Evolutionary conservation across 2,113 vertebrate species (phyloP), one percentile per base, ranked within the genome.

Genomic region (Tringa solitaria): DNA sequence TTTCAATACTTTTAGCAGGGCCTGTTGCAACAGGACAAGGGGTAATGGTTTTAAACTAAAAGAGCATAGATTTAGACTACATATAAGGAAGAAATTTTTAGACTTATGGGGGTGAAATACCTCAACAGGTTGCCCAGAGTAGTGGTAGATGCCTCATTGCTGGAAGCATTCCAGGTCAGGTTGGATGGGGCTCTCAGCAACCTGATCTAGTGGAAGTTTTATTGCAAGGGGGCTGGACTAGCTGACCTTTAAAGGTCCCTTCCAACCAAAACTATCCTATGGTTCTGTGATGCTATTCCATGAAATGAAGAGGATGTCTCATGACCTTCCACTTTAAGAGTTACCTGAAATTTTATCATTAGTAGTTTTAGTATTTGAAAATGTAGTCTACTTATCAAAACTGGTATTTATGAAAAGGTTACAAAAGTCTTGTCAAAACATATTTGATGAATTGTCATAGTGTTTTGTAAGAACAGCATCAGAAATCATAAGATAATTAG

Each of bases 401-500:
- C 26, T n/a, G 45, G 28, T 56, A n/a, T 61, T 67, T 64, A 67
- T 43, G 15, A 37, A 84, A 78, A 87, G 83, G 63, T 94, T 95
- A 76, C 26, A 76, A 7, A 64, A 86, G 63, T 21, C 46, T 74
- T 67, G 48, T 65, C 80, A 75, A 84, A 85, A 90, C 39, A 87
- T n/a, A 56, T 85, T 64, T 79, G 76, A 84, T 84, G 37, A 93
- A 87, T 93, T 88, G 64, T 84, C 64, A 76, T 24, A 50, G 8
- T 41, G 35, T 78, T 83, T 85, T 61, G 30, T 78, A 60, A 67
- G 54, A 88, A 85, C 8, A 7, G 69, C 82, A 93, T 92, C 68
- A 92, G 69, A 92, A 95, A 94, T 82, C n/a, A 94, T 75, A 86
- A 90, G 76, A 91, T 86, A 32, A 87, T 80, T 75, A 90, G 75